A percentile compares a stretch with the other conserved stretches of the same genome.
Conservation (phyloP, 2,113 vertebrate species). For the Eubucco bourcierii region DNA sequence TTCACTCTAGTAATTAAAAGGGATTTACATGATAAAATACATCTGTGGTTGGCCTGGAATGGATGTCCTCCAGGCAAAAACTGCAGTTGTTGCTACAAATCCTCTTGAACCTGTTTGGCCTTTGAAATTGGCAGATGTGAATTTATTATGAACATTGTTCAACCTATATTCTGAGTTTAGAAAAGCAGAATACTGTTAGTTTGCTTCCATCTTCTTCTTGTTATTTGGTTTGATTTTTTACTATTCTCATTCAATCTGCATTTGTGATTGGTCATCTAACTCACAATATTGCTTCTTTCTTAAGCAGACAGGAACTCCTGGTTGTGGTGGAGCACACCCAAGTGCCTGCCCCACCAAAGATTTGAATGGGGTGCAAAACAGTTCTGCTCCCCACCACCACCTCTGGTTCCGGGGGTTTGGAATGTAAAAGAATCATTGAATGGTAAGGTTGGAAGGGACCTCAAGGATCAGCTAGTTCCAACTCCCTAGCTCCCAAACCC, state of each 20-base stretch:
- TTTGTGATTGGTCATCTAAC: neutral
- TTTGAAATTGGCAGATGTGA: neutral
- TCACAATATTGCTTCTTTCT: neutral
- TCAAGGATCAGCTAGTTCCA: too few relatives aligned
- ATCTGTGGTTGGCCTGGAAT: neutral
- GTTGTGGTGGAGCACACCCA: too few relatives aligned
- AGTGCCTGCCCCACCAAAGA: too few relatives aligned
- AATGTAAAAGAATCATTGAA: too few relatives aligned
- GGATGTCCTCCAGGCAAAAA: neutral
- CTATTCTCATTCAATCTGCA: neutral
- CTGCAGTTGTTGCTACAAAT: neutral
- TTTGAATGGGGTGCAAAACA: too few relatives aligned
- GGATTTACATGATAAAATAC: neutral
- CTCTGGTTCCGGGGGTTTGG: too few relatives aligned
- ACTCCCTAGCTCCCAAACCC: too few relatives aligned
- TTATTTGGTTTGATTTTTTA: neutral
- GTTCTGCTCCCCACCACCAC: too few relatives aligned
- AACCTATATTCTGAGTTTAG: neutral
- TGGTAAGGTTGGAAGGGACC: too few relatives aligned
- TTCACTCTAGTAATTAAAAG: neutral
- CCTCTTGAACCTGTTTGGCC: neutral
- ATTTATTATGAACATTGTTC: neutral
- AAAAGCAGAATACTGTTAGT: neutral
- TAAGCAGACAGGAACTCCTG: neutral
- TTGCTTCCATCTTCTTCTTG: fast-evolving